A percentile compares a stretch with the other conserved stretches of the same genome.
phyloP scores from a whole-genome alignment of 1,140 invertebrate species.

The Drosophila pseudoobscura region DNA sequence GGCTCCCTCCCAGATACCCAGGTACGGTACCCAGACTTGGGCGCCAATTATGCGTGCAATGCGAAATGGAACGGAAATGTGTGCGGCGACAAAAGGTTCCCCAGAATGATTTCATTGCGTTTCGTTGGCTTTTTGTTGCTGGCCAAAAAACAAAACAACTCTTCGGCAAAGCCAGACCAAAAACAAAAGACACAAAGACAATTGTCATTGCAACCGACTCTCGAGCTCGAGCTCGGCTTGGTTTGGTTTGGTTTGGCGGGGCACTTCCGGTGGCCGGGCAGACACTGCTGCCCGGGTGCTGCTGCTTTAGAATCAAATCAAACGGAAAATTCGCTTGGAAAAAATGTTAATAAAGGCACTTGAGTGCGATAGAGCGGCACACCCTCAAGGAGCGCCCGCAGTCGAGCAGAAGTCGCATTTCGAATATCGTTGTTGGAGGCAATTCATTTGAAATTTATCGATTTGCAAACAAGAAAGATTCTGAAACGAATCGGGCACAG shows the following conservation, averaged over 20 bases:
- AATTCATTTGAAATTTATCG: constrained; percentile 75
- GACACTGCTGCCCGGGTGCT: constrained; percentile 1
- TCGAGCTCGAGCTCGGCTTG: constrained; percentile 37
- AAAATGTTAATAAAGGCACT: constrained; percentile 53
- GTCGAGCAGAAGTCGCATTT: constrained; percentile 70
- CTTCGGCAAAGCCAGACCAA: constrained; percentile 48
- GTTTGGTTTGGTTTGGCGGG: constrained; percentile 39
- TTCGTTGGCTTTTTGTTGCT: constrained; percentile 19
- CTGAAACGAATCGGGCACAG: constrained; percentile 9
- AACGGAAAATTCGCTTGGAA: constrained; percentile 65
- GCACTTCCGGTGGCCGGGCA: constrained; percentile 68
- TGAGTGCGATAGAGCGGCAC: constrained; percentile 30
- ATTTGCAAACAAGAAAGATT: constrained; percentile 65
- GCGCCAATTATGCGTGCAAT: constrained; percentile 81
- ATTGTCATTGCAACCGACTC: constrained; percentile 34
- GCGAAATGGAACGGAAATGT: constrained; percentile 79
- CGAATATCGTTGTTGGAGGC: constrained; percentile 56
- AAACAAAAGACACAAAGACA: constrained; percentile 38
- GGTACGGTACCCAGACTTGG: constrained; percentile 11
- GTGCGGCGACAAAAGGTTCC: constrained; percentile 62
- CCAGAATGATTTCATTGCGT: constrained; percentile 51
- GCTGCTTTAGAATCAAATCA: constrained; percentile 70
- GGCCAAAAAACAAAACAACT: constrained; percentile 38
- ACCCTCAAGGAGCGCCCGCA: constrained; percentile 67
- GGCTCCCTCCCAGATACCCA: no score